Percentiles rank a stretch among this genome's conserved stretches.
These are phyloP conservation scores for Trissonchulus latispiculum DNA, from an alignment of 2,888 invertebrate genomes.

Conservation along the genomic window DNA sequence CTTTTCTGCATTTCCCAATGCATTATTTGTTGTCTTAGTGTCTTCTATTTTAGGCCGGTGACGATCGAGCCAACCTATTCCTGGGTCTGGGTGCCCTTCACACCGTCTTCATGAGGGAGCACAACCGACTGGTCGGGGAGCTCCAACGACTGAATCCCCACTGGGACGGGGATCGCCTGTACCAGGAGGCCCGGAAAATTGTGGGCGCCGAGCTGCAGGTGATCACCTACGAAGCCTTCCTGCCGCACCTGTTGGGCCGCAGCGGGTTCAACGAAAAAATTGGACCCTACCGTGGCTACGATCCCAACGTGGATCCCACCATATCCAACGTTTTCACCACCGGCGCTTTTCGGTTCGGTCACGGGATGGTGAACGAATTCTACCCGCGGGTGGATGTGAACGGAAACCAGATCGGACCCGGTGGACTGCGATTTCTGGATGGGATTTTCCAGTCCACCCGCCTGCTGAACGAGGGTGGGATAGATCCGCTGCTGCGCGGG, in stretches of 20 bases:
- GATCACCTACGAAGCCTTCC: constrained; percentile 82
- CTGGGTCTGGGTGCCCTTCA: constrained; percentile 52
- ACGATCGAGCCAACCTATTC: constrained; percentile 24
- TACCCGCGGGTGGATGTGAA: constrained; percentile 60
- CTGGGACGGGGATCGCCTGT: constrained; percentile 81
- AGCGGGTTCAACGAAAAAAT: constrained; percentile 58
- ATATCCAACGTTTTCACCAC: constrained; percentile 93
- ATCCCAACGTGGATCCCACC: constrained; percentile 67
- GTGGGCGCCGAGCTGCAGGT: constrained; percentile 66
- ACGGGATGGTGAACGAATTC: constrained; percentile 81
- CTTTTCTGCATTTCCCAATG: too few species aligned
- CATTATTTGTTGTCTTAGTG: too few species aligned
- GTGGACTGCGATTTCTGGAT: constrained; percentile 74
- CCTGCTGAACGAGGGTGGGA: constrained; percentile 78
- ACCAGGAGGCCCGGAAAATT: constrained; percentile 54
- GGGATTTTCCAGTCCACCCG: constrained; percentile 96
- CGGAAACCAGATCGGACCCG: constrained; percentile 64
- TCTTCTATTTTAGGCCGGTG: constrained; percentile 43
- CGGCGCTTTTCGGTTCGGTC: constrained; percentile 85
- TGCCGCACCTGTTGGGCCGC: constrained; percentile 70
- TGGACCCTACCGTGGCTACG: constrained; percentile 69
- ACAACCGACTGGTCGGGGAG: constrained; percentile 70
- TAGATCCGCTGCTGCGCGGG: constrained; percentile 85
- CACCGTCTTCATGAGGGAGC: constrained; percentile 67
- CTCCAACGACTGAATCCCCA: constrained; percentile 68